phyloP scores from a whole-genome alignment of 2,888 invertebrate genomes.

The Tetheella fluctuosa region DNA sequence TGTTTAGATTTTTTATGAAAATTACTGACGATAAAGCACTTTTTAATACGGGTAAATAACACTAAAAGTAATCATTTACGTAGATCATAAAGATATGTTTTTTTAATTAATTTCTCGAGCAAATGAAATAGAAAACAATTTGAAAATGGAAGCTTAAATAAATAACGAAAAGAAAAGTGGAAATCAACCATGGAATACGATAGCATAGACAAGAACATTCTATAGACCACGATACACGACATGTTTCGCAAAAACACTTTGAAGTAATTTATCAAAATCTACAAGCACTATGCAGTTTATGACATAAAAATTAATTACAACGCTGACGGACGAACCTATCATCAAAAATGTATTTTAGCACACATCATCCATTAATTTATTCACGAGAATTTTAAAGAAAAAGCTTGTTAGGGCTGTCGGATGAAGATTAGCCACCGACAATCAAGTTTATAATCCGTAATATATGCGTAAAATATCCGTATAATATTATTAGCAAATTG shows the following conservation, averaged over 20 bases:
- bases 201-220: neutral
- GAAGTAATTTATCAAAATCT: conserved; percentile 1
- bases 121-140: no score
- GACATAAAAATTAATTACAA: conserved; percentile 4
- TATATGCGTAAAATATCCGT: neutral
- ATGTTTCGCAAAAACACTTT: neutral
- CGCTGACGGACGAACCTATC: neutral
- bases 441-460: neutral
- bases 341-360: neutral
- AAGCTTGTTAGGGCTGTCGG: neutral
- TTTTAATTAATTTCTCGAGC: no score
- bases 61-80: no score
- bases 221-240: neutral
- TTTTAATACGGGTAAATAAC: no score
- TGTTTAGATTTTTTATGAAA: no score
- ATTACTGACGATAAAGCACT: no score
- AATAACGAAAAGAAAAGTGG: neutral
- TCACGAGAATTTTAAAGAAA: conserved; percentile 1
- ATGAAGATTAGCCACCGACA: neutral
- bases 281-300: neutral
- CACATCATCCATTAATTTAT: neutral
- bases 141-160: no score
- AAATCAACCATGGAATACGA: neutral
- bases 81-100: no score
- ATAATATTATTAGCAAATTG: no score